Percentiles rank a stretch among this genome's conserved stretches.
Evolutionary conservation across 2,797 vertebrate species (phyloP).

Genomic region (Botia almorhae): DNA sequence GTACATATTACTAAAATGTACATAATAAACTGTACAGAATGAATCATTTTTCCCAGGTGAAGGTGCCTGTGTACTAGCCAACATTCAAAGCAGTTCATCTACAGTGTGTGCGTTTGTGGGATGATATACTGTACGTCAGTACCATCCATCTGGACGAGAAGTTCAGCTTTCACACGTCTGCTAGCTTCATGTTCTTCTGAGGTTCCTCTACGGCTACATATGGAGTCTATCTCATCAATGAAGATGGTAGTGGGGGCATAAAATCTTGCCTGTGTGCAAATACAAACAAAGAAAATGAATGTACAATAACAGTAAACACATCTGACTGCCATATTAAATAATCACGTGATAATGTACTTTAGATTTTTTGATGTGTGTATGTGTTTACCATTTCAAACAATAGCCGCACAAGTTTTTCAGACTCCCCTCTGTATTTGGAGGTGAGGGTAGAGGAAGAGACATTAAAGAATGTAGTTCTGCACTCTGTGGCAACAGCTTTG

Average conservation of each 20-base stretch:
- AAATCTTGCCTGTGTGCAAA: slow-evolving; percentile 85
- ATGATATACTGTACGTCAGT: slow-evolving; percentile 44
- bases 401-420: slow-evolving; percentile 95
- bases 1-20: too few species aligned
- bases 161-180: slow-evolving; percentile 93
- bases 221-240: slow-evolving; percentile 98
- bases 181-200: slow-evolving; percentile 98
- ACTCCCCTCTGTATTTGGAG: slow-evolving; percentile 98
- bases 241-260: slow-evolving; percentile 98
- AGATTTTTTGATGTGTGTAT: neutral
- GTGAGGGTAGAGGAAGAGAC: slow-evolving; percentile 97
- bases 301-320: slow-evolving; percentile 7
- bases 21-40: neutral
- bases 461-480: slow-evolving; percentile 98
- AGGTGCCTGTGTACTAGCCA: neutral
- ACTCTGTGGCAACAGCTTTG: slow-evolving; percentile 98
- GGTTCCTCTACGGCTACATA: slow-evolving; percentile 95
- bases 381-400: slow-evolving; percentile 96
- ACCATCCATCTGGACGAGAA: slow-evolving; percentile 99
- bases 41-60: neutral
- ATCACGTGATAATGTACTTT: neutral
- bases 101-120: neutral
- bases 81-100: neutral
- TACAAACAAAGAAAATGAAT: neutral
- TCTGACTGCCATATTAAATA: too few species aligned